Evolutionary conservation across 2,113 vertebrate species (phyloP).

Genomic region (Vulpes lagopus): DNA sequence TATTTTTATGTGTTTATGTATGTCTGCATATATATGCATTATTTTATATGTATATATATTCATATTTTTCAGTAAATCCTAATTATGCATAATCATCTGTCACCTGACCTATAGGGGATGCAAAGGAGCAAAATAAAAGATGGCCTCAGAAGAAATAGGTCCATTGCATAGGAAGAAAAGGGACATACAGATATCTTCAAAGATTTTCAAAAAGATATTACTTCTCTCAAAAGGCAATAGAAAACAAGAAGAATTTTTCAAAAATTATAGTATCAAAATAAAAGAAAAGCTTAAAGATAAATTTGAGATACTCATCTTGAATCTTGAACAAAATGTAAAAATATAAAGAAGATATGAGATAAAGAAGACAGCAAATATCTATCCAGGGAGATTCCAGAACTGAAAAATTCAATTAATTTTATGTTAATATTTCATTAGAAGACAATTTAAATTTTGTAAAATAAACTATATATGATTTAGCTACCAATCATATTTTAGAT

Average conservation of each 20-base stretch:
- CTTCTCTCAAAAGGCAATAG: background rate
- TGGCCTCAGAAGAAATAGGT: background rate
- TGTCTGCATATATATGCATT: background rate
- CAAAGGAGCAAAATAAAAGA: background rate
- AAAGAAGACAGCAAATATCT: background rate
- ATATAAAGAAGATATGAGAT: background rate
- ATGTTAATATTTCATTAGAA: background rate
- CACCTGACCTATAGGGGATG: background rate
- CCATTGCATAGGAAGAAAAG: background rate
- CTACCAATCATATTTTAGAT: background rate
- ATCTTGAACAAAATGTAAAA: background rate
- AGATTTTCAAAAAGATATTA: background rate
- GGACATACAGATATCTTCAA: background rate
- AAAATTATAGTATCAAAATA: background rate
- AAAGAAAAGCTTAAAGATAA: background rate
- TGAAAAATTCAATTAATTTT: background rate
- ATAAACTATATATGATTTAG: background rate
- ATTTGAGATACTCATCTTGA: background rate
- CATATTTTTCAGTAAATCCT: background rate
- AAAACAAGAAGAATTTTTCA: background rate
- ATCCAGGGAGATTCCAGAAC: background rate
- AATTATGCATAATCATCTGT: background rate
- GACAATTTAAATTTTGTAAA: background rate
- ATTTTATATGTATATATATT: background rate
- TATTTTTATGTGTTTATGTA: background rate